Evolutionary conservation across 2,113 vertebrate genomes (phyloP), one percentile per base, ranked within the genome.

Genomic region (Pandion haliaetus): DNA sequence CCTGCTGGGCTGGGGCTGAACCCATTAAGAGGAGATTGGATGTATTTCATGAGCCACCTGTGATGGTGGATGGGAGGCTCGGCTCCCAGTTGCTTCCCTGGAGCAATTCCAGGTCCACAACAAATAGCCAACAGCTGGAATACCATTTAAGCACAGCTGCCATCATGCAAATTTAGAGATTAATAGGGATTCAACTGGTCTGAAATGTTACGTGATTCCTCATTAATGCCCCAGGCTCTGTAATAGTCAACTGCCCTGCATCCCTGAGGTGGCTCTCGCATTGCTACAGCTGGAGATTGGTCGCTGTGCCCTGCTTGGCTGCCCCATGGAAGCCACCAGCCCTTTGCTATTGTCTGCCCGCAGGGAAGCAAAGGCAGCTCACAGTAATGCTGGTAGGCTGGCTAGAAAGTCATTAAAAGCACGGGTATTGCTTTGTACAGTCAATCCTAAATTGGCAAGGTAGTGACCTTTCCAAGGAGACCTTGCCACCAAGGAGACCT

Each of bases 121-220:
- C 36, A 87, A 73, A 78, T 80, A 82, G 86, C 67, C 42, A 90
- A 50, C 76, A 96, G 61, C 82, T 89, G 92, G 93, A 93, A 88
- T 14, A 28, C 10, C 4, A 4, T n/a, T 88, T 84, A 67, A 88
- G 31, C 69, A 74, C 77, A 71, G 80, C 57, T 86, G 77, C 62
- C 29, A 61, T 65, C 42, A 38, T 38, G 69, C 67, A 76, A 73
- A 80, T 84, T 84, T 54, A 72, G 82, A 57, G 86, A 94, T 82
- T 55, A 93, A 71, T 23, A 74, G 54, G 82, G 85, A 81, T 81
- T 90, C n/a, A 74, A 79, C 57, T 10, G 24, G 19, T 40, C 63
- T 79, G 80, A 45, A 82, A 61, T 0, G 2, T 32, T 50, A 70
- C 57, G 71, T 23, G 14, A 17, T 55, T 72, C 59, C 67, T 91